A percentile compares a stretch with the other conserved stretches of the same genome.
These are phyloP conservation scores for Desoria tigrina DNA, from an alignment of 2,888 invertebrate species.

Conservation along the genomic window DNA sequence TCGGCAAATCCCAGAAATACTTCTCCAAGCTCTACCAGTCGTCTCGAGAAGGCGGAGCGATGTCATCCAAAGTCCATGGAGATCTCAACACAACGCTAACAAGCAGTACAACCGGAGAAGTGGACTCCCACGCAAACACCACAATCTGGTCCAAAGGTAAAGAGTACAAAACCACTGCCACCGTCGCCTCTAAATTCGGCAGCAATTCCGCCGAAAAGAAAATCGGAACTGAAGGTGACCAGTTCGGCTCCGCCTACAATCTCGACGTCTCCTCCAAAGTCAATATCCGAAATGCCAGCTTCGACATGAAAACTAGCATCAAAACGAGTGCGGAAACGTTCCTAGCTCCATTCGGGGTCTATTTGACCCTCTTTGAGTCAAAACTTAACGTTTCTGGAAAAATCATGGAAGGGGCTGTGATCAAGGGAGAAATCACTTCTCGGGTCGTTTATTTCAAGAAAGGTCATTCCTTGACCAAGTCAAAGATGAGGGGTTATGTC, in stretches of 20 bases:
- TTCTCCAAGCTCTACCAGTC: neutral
- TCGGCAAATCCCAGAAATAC: neutral
- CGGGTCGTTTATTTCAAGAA: conserved; percentile 12
- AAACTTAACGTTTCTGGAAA: neutral
- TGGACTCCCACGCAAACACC: neutral
- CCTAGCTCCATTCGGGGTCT: conserved; percentile 5
- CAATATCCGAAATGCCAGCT: neutral
- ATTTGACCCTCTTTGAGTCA: conserved; percentile 10
- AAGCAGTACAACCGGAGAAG: neutral
- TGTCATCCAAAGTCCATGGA: conserved; percentile 1
- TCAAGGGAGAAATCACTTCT: conserved; percentile 10
- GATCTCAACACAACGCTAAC: neutral
- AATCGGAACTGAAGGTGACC: neutral
- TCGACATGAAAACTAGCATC: neutral
- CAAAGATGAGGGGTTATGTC: neutral
- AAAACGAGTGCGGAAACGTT: conserved; percentile 3
- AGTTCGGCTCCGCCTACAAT: neutral
- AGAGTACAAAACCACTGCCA: conserved; percentile 3
- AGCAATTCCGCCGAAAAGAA: neutral
- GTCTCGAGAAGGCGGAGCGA: neutral
- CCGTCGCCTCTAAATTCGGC: neutral
- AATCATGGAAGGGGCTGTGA: neutral
- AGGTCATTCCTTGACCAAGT: conserved; percentile 8
- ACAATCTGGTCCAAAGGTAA: conserved; percentile 1
- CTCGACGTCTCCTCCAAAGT: neutral